Percentiles rank a stretch among this genome's conserved stretches.
Conservation (phyloP, 2,797 vertebrate species). For the Leuciscus waleckii region DNA sequence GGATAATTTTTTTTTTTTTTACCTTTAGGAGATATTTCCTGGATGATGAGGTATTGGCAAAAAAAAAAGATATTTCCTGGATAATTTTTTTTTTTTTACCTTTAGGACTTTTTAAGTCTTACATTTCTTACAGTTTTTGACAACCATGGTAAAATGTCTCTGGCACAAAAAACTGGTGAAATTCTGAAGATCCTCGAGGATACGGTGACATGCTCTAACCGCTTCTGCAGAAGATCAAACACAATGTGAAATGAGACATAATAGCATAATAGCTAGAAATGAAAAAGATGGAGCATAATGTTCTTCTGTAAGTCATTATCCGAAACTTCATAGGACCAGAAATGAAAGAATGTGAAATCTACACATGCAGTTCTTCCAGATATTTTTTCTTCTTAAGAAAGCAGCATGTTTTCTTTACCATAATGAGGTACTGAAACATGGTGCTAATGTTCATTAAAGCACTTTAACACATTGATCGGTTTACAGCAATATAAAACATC, state of each 20-base stretch:
- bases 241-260: background rate
- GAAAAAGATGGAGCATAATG: constrained; percentile 15
- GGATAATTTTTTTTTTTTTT: background rate
- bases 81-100: background rate
- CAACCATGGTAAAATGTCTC: constrained; percentile 1
- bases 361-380: constrained; percentile 1
- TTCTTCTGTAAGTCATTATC: constrained; percentile 25
- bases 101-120: background rate
- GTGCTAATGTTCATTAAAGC: background rate
- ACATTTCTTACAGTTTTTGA: background rate
- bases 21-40: background rate
- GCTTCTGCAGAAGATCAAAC: constrained; percentile 19
- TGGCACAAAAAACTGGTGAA: background rate
- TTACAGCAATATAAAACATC: background rate
- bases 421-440: background rate
- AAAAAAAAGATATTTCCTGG: background rate
- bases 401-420: no score
- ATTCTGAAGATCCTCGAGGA: background rate
- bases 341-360: background rate
- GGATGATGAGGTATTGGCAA: background rate
- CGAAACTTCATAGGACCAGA: constrained; percentile 5
- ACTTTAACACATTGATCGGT: background rate
- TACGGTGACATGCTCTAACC: background rate
- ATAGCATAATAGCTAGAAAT: constrained; percentile 18
- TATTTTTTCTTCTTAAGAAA: background rate